Evolutionary conservation across 2,888 invertebrate species (phyloP).

Genomic region (Spisula solida): DNA sequence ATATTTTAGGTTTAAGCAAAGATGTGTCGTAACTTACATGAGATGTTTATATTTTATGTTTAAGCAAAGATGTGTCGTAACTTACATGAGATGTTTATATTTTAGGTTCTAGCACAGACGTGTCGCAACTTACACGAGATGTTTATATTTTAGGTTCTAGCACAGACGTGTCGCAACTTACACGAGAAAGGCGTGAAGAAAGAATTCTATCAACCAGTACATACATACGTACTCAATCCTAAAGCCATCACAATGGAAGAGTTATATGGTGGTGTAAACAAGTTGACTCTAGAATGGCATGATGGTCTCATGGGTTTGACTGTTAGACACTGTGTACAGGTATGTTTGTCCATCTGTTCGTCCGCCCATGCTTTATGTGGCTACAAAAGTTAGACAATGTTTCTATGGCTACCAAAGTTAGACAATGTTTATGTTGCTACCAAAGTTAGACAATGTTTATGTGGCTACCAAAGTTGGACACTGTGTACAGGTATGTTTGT

Average conservation of each 20-base stretch:
- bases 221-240: slow-evolving; percentile 94
- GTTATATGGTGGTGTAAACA: slow-evolving; percentile 95
- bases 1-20: neutral
- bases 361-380: neutral
- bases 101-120: too few species aligned
- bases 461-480: too few species aligned
- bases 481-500: too few species aligned
- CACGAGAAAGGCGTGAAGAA: slow-evolving; percentile 89
- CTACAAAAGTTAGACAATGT: too few species aligned
- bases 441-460: too few species aligned
- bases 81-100: neutral
- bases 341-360: slow-evolving; percentile 75
- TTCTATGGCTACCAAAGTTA: too few species aligned
- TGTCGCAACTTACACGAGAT: too few species aligned
- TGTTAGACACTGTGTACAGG: slow-evolving; percentile 90
- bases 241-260: slow-evolving; percentile 96
- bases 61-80: too few species aligned
- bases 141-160: slow-evolving; percentile 90
- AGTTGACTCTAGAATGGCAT: slow-evolving; percentile 95
- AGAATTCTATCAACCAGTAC: slow-evolving; percentile 92
- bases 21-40: neutral
- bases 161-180: slow-evolving; percentile 91
- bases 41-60: neutral
- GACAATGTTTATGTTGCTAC: too few species aligned
- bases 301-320: slow-evolving; percentile 94